Conservation (phyloP, 2,797 vertebrate genomes). For the Pantherophis vulpinus region DNA sequence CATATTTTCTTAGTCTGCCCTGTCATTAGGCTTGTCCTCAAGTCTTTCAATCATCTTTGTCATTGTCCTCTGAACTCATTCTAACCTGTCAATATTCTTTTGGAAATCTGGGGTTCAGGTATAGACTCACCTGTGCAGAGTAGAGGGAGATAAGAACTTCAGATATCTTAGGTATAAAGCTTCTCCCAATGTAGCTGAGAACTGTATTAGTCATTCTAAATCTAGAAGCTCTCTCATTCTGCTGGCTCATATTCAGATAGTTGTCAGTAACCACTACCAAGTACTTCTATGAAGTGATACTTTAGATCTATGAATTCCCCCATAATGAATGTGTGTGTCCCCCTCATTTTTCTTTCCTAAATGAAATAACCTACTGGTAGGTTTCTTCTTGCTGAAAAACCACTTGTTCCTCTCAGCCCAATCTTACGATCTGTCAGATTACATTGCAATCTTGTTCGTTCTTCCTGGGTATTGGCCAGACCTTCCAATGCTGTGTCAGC, state of each 20-base stretch:
- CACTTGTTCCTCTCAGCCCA: background rate
- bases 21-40: background rate
- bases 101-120: background rate
- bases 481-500: background rate
- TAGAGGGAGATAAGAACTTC: background rate
- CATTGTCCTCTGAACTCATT: background rate
- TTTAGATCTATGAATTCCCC: background rate
- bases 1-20: background rate
- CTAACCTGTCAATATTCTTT: background rate
- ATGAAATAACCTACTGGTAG: background rate
- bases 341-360: background rate
- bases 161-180: background rate
- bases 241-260: background rate
- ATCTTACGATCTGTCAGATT: background rate
- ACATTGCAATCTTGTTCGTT: background rate
- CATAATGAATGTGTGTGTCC: background rate
- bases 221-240: background rate
- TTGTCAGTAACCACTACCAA: background rate
- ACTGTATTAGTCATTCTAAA: background rate
- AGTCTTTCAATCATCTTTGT: background rate
- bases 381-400: background rate
- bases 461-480: background rate
- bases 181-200: background rate
- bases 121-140: background rate
- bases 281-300: background rate